phyloP scores from a whole-genome alignment of 2,888 invertebrate species.

The Notodromas monacha region DNA sequence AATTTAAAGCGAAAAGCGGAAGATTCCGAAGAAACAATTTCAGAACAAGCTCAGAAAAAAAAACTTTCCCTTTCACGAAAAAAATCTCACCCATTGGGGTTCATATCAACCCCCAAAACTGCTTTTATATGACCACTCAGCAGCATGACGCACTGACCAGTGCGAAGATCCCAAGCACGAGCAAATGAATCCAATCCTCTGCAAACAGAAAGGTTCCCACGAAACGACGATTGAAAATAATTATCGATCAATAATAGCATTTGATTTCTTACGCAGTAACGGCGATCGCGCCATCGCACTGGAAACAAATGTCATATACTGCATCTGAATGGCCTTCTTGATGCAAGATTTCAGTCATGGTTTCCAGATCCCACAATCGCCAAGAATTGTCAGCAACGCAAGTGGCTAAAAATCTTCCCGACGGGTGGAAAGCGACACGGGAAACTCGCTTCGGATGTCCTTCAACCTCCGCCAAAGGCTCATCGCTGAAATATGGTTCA shows the following conservation, averaged over 20 bases:
- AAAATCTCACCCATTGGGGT: constrained; percentile 37
- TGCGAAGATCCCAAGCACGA: constrained; percentile 85
- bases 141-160: constrained; percentile 92
- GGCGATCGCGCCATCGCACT: constrained; percentile 60
- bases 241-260: constrained; percentile 1
- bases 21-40: neutral
- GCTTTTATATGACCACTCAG: constrained; percentile 73
- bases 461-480: constrained; percentile 57
- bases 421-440: constrained; percentile 70
- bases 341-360: constrained; percentile 69
- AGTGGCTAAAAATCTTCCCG: constrained; percentile 72
- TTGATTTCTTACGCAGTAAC: constrained; percentile 38
- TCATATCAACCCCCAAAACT: constrained; percentile 30
- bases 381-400: constrained; percentile 86
- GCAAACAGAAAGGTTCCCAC: neutral
- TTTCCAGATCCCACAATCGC: constrained; percentile 82
- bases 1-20: too few relatives aligned
- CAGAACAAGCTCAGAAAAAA: neutral
- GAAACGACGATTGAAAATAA: too few relatives aligned
- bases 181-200: constrained; percentile 53
- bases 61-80: neutral
- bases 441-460: constrained; percentile 76
- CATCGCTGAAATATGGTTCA: constrained; percentile 26
- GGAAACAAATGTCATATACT: constrained; percentile 60
- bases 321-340: constrained; percentile 91